phyloP scores from a whole-genome alignment of 2,888 invertebrate species.

The Toxonevra muliebris region DNA sequence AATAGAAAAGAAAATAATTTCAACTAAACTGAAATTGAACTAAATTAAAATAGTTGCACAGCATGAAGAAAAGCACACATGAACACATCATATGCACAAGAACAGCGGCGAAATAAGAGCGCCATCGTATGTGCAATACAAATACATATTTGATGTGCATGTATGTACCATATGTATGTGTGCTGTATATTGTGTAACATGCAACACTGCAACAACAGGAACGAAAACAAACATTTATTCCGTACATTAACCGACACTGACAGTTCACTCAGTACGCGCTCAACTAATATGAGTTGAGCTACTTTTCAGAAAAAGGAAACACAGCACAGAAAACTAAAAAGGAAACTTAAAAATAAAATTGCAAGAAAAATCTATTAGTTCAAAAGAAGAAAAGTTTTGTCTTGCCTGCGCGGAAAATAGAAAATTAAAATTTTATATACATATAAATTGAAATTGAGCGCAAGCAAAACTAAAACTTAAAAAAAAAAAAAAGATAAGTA shows the following conservation, averaged over 20 bases:
- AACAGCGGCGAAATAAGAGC: not conserved
- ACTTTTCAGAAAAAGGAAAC: not conserved
- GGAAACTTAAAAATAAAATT: not conserved
- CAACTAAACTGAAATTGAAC: constrained; percentile 27
- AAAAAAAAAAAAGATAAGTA: not conserved
- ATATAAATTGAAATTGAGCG: constrained; percentile 2
- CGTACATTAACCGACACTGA: constrained; percentile 1
- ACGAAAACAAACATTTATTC: not conserved
- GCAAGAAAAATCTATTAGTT: not conserved
- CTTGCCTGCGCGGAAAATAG: not conserved
- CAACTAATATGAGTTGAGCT: constrained; percentile 7
- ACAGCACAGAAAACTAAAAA: not conserved
- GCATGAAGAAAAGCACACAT: not conserved
- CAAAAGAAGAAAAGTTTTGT: too few species aligned
- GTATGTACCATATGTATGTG: not conserved
- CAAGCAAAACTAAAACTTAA: not conserved
- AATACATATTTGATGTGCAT: too few species aligned
- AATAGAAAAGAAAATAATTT: too few species aligned
- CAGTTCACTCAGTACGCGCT: constrained; percentile 2
- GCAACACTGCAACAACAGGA: not conserved
- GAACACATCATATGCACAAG: too few species aligned
- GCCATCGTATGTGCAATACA: too few species aligned
- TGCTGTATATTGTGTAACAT: not conserved
- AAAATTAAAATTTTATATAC: not conserved
- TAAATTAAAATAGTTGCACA: constrained; percentile 26